Percentiles rank a stretch among this genome's conserved stretches.
phyloP scores from a whole-genome alignment of 2,888 invertebrate species.

The Augochlorella aurata region DNA sequence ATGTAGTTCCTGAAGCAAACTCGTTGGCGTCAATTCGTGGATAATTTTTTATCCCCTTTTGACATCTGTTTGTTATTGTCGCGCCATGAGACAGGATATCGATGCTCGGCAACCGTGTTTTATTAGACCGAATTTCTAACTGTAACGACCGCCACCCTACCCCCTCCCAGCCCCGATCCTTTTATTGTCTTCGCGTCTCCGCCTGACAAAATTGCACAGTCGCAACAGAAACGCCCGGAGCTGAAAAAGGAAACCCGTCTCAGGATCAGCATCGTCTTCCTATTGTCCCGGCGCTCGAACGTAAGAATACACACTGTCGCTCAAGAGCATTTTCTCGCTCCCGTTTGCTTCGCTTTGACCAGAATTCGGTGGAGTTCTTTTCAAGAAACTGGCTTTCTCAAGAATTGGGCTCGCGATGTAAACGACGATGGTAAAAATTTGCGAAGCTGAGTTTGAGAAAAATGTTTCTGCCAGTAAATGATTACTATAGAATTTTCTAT shows the following conservation, averaged over 20 bases:
- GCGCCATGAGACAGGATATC: constrained; percentile 55
- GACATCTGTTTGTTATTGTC: constrained; percentile 59
- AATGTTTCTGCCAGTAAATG: too few relatives aligned
- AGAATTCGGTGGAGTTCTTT: background rate
- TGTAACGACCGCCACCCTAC: constrained; percentile 59
- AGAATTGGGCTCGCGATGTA: too few relatives aligned
- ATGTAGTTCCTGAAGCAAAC: constrained; percentile 56
- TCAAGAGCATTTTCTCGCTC: background rate
- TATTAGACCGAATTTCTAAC: constrained; percentile 70
- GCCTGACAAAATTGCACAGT: constrained; percentile 36
- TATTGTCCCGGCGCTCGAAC: constrained; percentile 27
- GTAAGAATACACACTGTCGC: background rate
- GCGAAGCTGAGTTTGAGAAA: too few relatives aligned
- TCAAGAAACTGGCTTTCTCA: too few relatives aligned
- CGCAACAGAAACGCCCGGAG: background rate
- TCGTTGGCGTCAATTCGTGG: constrained; percentile 57
- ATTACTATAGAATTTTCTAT: too few relatives aligned
- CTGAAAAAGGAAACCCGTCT: constrained; percentile 1
- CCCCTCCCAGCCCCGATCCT: constrained; percentile 16
- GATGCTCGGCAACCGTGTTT: constrained; percentile 55
- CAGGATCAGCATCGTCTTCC: constrained; percentile 13
- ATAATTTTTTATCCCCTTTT: constrained; percentile 30
- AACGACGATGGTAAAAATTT: too few relatives aligned
- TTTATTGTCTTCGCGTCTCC: constrained; percentile 57
- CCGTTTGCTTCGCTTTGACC: too few relatives aligned